A percentile compares a stretch with the other conserved stretches of the same genome.
Conservation (phyloP, 2,113 vertebrate species). For the Misgurnus mizolepis region DNA sequence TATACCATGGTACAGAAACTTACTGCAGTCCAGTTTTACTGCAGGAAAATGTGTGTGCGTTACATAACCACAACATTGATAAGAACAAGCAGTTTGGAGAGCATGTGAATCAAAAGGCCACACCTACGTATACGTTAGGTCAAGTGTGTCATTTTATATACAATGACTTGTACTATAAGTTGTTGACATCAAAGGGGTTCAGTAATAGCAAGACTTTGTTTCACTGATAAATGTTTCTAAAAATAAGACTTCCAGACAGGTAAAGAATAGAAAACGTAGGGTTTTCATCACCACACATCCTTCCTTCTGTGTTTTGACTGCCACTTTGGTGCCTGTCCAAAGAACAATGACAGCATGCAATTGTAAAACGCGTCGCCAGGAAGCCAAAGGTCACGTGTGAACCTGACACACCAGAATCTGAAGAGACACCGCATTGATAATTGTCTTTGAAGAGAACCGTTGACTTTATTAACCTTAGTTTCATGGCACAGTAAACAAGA, state of each 20-base stretch:
- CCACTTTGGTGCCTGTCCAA: neutral
- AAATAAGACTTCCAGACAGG: constrained; percentile 17
- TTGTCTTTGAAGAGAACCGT: constrained; percentile 17
- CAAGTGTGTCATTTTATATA: neutral
- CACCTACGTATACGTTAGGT: neutral
- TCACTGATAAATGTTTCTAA: neutral
- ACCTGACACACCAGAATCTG: neutral
- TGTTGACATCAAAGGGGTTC: neutral
- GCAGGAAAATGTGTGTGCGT: neutral
- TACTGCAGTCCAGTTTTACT: neutral
- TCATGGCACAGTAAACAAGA: neutral
- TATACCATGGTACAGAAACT: too few species aligned
- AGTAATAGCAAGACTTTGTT: neutral
- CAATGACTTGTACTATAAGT: neutral
- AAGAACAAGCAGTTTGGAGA: neutral
- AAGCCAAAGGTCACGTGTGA: neutral
- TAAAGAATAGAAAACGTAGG: constrained; percentile 14
- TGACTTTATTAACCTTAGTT: constrained; percentile 9
- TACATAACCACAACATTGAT: neutral
- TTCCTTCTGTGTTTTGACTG: constrained; percentile 22
- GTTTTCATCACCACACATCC: constrained; percentile 1
- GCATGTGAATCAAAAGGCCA: neutral
- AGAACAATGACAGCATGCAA: constrained; percentile 19
- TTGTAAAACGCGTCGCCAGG: neutral
- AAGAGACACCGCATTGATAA: constrained; percentile 22